phyloP scores from a whole-genome alignment of 2,888 invertebrate species.

The Drosophila longiperda region DNA sequence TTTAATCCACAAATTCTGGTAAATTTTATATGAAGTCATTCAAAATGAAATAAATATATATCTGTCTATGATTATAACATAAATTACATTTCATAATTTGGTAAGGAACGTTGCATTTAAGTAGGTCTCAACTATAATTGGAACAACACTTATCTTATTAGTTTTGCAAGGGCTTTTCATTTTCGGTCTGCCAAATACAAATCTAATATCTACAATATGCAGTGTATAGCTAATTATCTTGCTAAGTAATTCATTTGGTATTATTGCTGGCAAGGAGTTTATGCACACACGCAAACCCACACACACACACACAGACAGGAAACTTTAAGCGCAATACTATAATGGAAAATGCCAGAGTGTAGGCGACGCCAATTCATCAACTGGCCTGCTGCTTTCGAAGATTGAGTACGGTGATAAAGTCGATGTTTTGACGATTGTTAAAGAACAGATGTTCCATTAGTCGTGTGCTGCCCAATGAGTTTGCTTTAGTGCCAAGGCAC shows the following conservation, averaged over 20 bases:
- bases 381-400: conserved; percentile 75
- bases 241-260: conserved; percentile 34
- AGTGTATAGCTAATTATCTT: conserved; percentile 12
- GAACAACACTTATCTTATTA: conserved; percentile 2
- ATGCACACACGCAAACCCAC: conserved; percentile 2
- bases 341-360: conserved; percentile 11
- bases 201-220: conserved; percentile 4
- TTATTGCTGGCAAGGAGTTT: conserved; percentile 25
- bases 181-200: neutral
- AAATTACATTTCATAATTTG: neutral
- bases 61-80: conserved; percentile 7
- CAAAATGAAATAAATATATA: neutral
- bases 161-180: conserved; percentile 6
- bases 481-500: conserved; percentile 96
- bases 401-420: conserved; percentile 82
- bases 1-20: neutral
- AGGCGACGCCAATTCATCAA: conserved; percentile 48
- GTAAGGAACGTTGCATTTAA: conserved; percentile 10
- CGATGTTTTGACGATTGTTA: conserved; percentile 77
- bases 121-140: neutral
- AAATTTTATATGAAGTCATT: neutral
- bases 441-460: conserved; percentile 83
- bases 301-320: too few relatives aligned
- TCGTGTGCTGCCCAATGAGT: conserved; percentile 89
- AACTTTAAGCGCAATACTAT: conserved; percentile 55